phyloP scores from a whole-genome alignment of 2,888 invertebrate species.

The Cryptocephalus primarius region DNA sequence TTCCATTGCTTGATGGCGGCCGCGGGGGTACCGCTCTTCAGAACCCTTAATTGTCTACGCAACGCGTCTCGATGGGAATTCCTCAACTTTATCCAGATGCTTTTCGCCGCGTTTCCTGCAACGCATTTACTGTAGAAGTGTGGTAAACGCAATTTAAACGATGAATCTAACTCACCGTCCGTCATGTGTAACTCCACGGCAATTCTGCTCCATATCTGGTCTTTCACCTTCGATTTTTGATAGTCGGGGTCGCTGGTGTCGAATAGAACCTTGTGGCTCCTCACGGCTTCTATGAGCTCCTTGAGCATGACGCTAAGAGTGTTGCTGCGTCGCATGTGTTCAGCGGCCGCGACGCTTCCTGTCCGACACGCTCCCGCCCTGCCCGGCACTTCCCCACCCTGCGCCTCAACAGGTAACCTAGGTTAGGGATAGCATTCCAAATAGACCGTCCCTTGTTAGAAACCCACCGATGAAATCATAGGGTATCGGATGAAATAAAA shows the following conservation, averaged over 20 bases:
- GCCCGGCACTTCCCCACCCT: no score
- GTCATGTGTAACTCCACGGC: neutral
- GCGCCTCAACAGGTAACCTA: no score
- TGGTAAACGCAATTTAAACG: no score
- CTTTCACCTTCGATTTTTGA: neutral
- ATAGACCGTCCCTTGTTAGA: no score
- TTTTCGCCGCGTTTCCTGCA: slow-evolving; percentile 5
- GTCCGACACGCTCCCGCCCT: no score
- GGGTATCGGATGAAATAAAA: no score
- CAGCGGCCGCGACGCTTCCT: no score
- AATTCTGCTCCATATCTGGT: neutral
- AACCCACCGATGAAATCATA: no score
- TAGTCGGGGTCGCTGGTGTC: neutral
- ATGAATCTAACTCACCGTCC: neutral
- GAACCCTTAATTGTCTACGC: slow-evolving; percentile 6
- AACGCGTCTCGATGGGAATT: slow-evolving; percentile 6
- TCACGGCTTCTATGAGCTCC: neutral
- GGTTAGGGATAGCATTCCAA: no score
- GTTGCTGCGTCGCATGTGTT: no score
- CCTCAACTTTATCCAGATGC: slow-evolving; percentile 5
- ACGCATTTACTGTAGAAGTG: no score
- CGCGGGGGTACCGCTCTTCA: slow-evolving; percentile 10
- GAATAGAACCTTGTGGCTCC: neutral
- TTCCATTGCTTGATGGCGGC: slow-evolving; percentile 6
- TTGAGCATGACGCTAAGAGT: no score